phyloP scores from a whole-genome alignment of 2,888 invertebrate species.

The Danaus chrysippus region DNA sequence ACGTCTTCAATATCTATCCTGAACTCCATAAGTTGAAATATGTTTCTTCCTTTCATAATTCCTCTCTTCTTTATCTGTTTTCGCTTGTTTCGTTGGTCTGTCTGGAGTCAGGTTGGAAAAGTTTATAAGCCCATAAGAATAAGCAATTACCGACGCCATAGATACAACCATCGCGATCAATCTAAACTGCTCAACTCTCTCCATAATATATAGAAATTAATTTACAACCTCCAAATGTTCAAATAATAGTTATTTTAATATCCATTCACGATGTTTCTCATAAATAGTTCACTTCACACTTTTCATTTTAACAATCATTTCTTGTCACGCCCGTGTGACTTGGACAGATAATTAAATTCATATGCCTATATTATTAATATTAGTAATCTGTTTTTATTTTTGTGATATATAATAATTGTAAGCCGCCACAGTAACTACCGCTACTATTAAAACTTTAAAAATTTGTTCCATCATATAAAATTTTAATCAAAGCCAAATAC shows the following conservation, averaged over 20 bases:
- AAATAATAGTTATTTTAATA: too few species aligned
- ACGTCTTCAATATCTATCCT: too few species aligned
- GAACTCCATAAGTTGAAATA: not conserved
- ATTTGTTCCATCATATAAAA: constrained; percentile 39
- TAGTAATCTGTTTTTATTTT: constrained; percentile 27
- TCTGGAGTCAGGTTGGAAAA: constrained; percentile 29
- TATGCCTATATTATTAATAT: not conserved
- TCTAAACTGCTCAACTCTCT: constrained; percentile 53
- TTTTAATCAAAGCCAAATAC: too few species aligned
- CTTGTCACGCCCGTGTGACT: not conserved
- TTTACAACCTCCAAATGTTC: not conserved
- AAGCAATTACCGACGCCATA: constrained; percentile 53
- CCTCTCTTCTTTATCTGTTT: constrained; percentile 38
- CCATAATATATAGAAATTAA: constrained; percentile 42
- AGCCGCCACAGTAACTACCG: constrained; percentile 42
- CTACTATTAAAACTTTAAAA: constrained; percentile 40
- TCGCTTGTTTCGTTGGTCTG: constrained; percentile 16
- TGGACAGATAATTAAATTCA: not conserved
- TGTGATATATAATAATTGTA: constrained; percentile 43
- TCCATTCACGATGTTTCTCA: constrained; percentile 1
- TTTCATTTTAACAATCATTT: not conserved
- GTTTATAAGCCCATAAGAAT: constrained; percentile 53
- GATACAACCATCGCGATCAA: constrained; percentile 51
- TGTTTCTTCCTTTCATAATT: constrained; percentile 38
- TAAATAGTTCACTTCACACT: not conserved